A percentile compares a stretch with the other conserved stretches of the same genome.
phyloP scores from a whole-genome alignment of 2,113 vertebrate genomes.

The Nesogale talazaci region DNA sequence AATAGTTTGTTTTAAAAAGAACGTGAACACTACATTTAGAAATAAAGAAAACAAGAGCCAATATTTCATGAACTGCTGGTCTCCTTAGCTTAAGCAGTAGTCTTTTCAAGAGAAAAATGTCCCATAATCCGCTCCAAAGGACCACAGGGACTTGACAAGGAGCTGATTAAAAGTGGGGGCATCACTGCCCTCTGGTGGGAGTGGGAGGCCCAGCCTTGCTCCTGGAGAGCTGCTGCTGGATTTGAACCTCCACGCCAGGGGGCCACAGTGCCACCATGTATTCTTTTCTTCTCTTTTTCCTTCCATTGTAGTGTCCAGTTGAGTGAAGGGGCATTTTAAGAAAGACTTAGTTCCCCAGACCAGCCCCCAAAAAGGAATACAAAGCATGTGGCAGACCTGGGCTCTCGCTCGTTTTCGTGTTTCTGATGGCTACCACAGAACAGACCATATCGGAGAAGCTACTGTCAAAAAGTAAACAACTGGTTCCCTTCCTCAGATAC shows the following conservation, averaged over 20 bases:
- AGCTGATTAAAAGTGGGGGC: background rate
- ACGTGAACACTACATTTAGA: background rate
- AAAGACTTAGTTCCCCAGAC: too few species aligned
- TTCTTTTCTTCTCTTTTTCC: too few species aligned
- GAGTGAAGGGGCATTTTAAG: too few species aligned
- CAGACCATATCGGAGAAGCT: background rate
- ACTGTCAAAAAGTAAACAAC: background rate
- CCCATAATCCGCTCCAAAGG: background rate
- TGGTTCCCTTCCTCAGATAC: background rate
- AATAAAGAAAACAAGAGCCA: background rate
- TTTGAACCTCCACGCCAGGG: too few species aligned
- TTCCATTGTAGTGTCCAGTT: too few species aligned
- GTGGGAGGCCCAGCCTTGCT: too few species aligned
- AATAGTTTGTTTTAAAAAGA: background rate
- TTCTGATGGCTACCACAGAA: background rate
- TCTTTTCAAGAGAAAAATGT: background rate
- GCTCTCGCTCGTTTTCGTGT: background rate
- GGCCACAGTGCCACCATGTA: too few species aligned
- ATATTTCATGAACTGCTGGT: slow-evolving; percentile 11
- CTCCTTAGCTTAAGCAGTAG: background rate
- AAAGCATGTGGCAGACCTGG: background rate
- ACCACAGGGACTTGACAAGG: background rate
- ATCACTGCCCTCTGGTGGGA: too few species aligned
- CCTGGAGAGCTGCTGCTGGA: too few species aligned
- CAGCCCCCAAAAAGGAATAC: background rate